Base-by-base conservation (phyloP, 2,888 invertebrate genomes). In the Aradus depressus region DNA sequence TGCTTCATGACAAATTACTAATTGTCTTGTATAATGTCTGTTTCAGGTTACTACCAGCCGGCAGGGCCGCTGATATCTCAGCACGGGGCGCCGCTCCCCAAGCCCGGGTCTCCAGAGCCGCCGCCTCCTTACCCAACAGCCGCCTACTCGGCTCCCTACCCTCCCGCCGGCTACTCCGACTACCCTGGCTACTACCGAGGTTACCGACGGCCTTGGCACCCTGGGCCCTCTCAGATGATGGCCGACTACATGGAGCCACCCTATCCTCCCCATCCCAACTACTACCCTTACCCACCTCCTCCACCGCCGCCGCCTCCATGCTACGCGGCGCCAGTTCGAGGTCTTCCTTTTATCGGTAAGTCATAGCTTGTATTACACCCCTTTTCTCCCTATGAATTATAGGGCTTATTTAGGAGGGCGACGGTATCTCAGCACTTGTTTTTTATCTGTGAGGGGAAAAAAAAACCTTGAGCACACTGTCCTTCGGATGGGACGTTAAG, bases 41-140 rank as follows among this genome's bases (percentile, higher is more conserved):
- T 69, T 75, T 1, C 76, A 88, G 88, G 88, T 67, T 88, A 87
- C 68, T 90, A 89, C 73, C 90, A 90, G 72, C 90, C 90, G 62
- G 89, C 90, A 62, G 90, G 90, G 59, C 90, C 91, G 61, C 75
- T 90, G 68, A 89, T 90, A 65, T 81, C 79, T 60, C 79, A 82
- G 62, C 73, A 75, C 59, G 87, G 87, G 67, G 75, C 89, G 68
- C 89, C 90, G 65, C 81, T 79, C 60, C 79, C 81, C 62, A 72
- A 75, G 59, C 72, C 89, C 18, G 62, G 68, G 53, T 55, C 60
- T 14, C 57, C 66, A 65, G 44, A 52, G 23, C 48, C 44, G n/a
- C 66, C 57, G 64, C 68, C 48, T 64, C 66, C 58, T 64, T 66
- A 53, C 62, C 66, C 64, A 63, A 68, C 64, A 54, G 67, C 57